Percentiles rank a stretch among this genome's conserved stretches.
Evolutionary conservation across 2,113 vertebrate species (phyloP).

Genomic region (Talpa occidentalis): DNA sequence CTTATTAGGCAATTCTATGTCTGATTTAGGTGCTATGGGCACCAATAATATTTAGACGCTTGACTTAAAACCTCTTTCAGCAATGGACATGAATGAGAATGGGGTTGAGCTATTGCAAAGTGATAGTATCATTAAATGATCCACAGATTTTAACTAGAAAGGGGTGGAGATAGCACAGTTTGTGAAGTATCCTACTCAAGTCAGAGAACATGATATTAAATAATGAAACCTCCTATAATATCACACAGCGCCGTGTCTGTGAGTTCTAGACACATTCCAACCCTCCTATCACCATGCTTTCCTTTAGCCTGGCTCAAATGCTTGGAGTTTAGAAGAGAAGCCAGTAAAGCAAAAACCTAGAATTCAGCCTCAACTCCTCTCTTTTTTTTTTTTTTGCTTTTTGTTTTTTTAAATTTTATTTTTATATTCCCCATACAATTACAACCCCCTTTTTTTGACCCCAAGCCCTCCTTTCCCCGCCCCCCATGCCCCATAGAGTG

Average conservation of each 20-base stretch:
- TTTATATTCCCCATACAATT: too few relatives aligned
- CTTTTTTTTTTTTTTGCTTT: too few relatives aligned
- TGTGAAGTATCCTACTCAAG: background rate
- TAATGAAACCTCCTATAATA: background rate
- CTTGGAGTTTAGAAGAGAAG: background rate
- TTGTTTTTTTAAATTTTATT: too few relatives aligned
- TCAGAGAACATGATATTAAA: background rate
- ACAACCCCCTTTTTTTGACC: too few relatives aligned
- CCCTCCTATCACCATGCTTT: background rate
- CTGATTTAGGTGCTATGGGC: background rate
- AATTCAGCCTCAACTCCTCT: background rate
- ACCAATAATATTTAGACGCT: background rate
- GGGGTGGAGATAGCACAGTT: background rate
- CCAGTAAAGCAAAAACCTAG: background rate
- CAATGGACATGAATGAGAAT: background rate
- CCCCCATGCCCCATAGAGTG: too few relatives aligned
- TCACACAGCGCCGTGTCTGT: background rate
- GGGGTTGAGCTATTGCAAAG: background rate
- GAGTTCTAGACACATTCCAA: background rate
- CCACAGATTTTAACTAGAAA: background rate
- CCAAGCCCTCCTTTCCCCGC: too few relatives aligned
- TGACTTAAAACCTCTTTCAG: slow-evolving; percentile 1
- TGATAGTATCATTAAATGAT: background rate
- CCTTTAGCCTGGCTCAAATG: background rate
- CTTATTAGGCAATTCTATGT: background rate